Evolutionary conservation across 2,113 vertebrate genomes (phyloP).

Genomic region (zebrafish (Danio rerio)): DNA sequence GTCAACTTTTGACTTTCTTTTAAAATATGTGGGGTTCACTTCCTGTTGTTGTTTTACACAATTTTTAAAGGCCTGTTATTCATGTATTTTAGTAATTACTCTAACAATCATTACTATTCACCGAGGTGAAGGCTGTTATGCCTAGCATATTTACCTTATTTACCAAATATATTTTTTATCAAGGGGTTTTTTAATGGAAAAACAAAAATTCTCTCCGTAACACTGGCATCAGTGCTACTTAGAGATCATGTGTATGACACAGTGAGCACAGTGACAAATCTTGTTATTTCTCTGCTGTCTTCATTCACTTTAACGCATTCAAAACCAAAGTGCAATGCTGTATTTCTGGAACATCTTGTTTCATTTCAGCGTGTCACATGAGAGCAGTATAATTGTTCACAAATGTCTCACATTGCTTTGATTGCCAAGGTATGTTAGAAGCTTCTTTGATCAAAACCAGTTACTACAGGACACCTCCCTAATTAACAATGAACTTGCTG

Average conservation of each 20-base stretch:
- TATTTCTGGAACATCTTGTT: neutral
- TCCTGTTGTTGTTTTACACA: neutral
- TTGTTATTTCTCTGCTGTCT: neutral
- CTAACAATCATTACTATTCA: too few species aligned
- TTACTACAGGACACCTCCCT: slow-evolving; percentile 12
- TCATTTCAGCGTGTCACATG: neutral
- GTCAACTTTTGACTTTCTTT: neutral
- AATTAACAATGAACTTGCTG: slow-evolving; percentile 10
- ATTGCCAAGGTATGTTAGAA: slow-evolving; percentile 34
- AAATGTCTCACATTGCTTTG: neutral
- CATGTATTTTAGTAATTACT: neutral
- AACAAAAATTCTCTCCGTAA: neutral
- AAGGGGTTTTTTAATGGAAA: neutral
- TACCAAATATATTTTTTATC: neutral
- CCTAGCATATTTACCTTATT: too few species aligned
- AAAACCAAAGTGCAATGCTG: neutral
- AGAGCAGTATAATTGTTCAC: neutral
- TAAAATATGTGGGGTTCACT: neutral
- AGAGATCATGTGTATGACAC: neutral
- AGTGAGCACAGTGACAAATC: neutral
- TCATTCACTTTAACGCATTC: too few species aligned
- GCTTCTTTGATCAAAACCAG: neutral
- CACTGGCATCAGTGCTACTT: neutral
- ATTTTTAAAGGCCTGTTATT: neutral
- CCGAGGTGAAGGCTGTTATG: too few species aligned